Evolutionary conservation across 92 coral and sea anemone genomes (phyloP), one percentile per base, ranked within the genome.

Genomic region (Epizoanthus fatuus): DNA sequence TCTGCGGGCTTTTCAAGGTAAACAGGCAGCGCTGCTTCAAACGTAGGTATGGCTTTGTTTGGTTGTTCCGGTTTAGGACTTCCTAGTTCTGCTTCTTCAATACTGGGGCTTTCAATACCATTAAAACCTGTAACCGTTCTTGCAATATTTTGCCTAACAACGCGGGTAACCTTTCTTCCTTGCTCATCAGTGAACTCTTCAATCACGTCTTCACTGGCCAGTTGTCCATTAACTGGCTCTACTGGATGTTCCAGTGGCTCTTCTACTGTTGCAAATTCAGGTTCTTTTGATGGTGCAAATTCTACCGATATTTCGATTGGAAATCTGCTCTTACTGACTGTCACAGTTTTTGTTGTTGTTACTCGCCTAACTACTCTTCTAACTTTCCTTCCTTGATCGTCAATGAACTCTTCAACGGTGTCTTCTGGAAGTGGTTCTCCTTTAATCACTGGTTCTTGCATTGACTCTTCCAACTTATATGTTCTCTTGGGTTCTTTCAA

Each of bases 371-470:
- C 84, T 44, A 86, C 81, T 8, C 93, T 71, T 57, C 85, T 54
- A 25, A 90, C 90, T 8, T 84, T 87, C 45, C 93, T 64, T 13
- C 93, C 93, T 74, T 81, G 79, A 4, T 86, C 88, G 63, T 90
- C 93, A 29, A 90, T 84, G 76, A 80, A 90, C 72, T 90, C 94
- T 74, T 82, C 86, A 4, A 86, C 72, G 64, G 82, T 85, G 16
- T 71, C 87, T 3, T 81, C 88, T 52, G 77, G 79, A 7, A 74
- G 85, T 63, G 1, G 40, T 64, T 64, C 45, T 64, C 38, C 69
- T 15, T 47, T 0, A 47, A 47, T 47, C 52, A 47, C 1, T 49
- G 53, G 53, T 49, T 49, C 53, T 49, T 49, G 42, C 42, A 32
- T 9, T 64, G 69, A 6, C 44, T 10, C 1, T 64, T 64, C 38